Evolutionary conservation across 2,797 vertebrate genomes (phyloP), one percentile per base, ranked within the genome.

Genomic region (Acomys russatus): DNA sequence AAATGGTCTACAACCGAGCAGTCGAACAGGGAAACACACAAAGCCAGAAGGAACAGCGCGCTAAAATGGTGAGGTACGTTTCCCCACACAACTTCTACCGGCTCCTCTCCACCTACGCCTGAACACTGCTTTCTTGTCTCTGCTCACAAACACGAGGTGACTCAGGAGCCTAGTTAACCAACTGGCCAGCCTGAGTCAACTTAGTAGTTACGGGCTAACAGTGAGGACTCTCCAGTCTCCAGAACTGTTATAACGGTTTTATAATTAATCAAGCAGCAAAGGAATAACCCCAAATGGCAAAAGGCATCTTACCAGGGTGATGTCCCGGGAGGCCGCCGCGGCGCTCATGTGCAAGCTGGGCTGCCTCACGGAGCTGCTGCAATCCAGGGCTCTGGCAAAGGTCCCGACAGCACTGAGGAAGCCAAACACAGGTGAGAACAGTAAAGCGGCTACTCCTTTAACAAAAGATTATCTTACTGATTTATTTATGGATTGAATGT

Each of bases 301-400:
- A 84, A n/a, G 18, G 14, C 33, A 33, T 96, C 99, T 98, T 98
- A 99, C 99, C 99, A 99, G 98, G 74, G 99, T 99, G 98, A 99
- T 99, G 98, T 99, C 99, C 96, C 99, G 98, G 22, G 99, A 99
- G 95, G 99, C 99, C 88, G 99, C 99, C 6, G 99, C 99, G 33
- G 99, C 99, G 23, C 99, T 99, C 99, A 99, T 99, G 97, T 99
- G 99, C 98, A 99, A 98, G 97, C 99, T 99, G 25, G 99, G 99
- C 95, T 99, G 99, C 97, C 99, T 98, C 96, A 99, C 99, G 0
- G 99, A 99, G 97, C 99, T 99, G 98, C 99, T 99, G 98, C 99
- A 99, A 98, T 99, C 99, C 97, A 99, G 96, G 33, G 99, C 99
- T 89, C 99, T 99, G 90, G 99, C 99, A 92, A 99, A 99, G 0